Evolutionary conservation across 2,797 vertebrate genomes (phyloP).

Genomic region (Rhabdophis nuchalis): DNA sequence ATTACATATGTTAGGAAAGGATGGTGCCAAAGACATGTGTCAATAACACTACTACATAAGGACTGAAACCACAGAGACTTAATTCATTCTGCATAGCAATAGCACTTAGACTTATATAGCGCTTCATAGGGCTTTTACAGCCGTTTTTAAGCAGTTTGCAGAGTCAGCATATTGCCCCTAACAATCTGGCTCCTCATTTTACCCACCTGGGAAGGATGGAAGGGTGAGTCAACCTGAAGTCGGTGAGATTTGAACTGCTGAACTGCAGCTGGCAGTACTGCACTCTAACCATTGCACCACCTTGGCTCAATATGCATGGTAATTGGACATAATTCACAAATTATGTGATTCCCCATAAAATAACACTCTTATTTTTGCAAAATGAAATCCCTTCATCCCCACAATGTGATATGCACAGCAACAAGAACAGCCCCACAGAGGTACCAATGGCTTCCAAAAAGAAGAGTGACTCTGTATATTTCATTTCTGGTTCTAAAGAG

Average conservation of each 20-base stretch:
- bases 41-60: not conserved
- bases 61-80: not conserved
- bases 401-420: not conserved
- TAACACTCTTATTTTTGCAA: not conserved
- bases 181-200: too few relatives aligned
- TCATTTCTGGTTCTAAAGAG: not conserved
- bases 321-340: not conserved
- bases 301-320: not conserved
- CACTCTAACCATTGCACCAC: too few relatives aligned
- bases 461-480: not conserved
- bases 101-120: too few relatives aligned
- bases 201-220: too few relatives aligned
- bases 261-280: too few relatives aligned
- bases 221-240: too few relatives aligned
- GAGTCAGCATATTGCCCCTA: too few relatives aligned
- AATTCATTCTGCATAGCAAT: not conserved
- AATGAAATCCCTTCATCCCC: not conserved
- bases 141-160: too few relatives aligned
- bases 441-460: not conserved
- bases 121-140: too few relatives aligned
- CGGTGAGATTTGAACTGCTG: too few relatives aligned
- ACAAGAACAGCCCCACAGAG: not conserved
- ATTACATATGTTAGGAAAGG: not conserved
- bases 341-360: not conserved
- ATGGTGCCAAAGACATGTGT: not conserved